These are phyloP conservation scores for Oryzias curvinotus DNA, from an alignment of 2,113 vertebrate species.

Conservation along the genomic window DNA sequence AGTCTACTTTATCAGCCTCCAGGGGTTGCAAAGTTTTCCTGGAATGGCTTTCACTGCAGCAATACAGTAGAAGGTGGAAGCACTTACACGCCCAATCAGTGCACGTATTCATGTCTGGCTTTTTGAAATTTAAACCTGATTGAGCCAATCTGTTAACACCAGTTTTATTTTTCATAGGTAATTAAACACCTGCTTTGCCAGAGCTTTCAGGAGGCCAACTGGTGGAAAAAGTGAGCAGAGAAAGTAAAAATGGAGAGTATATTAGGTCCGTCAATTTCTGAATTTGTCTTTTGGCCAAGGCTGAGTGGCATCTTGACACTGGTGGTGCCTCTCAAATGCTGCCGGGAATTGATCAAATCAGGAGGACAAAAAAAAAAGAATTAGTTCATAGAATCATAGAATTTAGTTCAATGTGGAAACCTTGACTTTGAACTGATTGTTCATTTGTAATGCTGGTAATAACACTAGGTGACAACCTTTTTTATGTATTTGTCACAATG, in stretches of 20 bases:
- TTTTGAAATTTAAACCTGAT: conserved; percentile 58
- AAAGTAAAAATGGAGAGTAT: conserved; percentile 15
- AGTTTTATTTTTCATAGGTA: conserved; percentile 53
- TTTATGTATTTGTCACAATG: too few species aligned
- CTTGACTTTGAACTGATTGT: conserved; percentile 1
- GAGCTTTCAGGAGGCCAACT: conserved; percentile 14
- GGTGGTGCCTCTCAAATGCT: conserved; percentile 46
- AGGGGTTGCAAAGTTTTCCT: conserved; percentile 19
- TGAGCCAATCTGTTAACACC: conserved; percentile 59
- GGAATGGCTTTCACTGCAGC: conserved; percentile 18
- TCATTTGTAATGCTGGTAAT: conserved; percentile 20
- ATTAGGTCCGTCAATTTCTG: conserved; percentile 56
- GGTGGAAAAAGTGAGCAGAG: not conserved
- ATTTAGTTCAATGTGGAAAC: conserved; percentile 26
- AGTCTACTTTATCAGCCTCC: conserved; percentile 23
- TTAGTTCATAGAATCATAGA: conserved; percentile 40
- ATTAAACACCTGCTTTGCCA: conserved; percentile 37
- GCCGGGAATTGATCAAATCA: conserved; percentile 43
- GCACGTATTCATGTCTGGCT: conserved; percentile 42
- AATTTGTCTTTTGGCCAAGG: conserved; percentile 63
- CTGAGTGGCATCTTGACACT: conserved; percentile 32
- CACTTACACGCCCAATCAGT: conserved; percentile 38
- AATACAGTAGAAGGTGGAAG: not conserved
- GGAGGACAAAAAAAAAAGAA: conserved; percentile 40
- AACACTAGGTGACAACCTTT: conserved; percentile 3